phyloP scores from a whole-genome alignment of 1,140 invertebrate genomes.

The Caenorhabditis briggsae region DNA sequence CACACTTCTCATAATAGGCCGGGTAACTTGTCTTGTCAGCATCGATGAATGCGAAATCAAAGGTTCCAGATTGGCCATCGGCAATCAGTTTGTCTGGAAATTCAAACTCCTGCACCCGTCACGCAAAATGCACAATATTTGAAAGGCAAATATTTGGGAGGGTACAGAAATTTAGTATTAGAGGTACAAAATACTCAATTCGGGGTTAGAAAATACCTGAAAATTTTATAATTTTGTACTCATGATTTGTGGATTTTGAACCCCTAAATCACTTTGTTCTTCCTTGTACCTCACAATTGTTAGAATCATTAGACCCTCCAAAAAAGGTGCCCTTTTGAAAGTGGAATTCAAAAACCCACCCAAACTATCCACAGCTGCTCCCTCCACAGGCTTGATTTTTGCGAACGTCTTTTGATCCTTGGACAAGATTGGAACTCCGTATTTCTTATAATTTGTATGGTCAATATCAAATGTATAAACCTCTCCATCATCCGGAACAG shows the following conservation, averaged over 20 bases:
- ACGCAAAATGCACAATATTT: neutral
- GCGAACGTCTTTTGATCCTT: conserved; percentile 75
- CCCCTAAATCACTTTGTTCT: too few relatives aligned
- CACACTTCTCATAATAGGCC: conserved; percentile 78
- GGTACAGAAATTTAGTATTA: too few relatives aligned
- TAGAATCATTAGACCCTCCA: too few relatives aligned
- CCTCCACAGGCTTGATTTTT: conserved; percentile 78
- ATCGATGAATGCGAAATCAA: conserved; percentile 80
- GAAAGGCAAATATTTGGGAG: too few relatives aligned
- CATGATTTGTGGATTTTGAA: too few relatives aligned
- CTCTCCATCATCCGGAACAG: conserved; percentile 78
- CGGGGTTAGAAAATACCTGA: too few relatives aligned
- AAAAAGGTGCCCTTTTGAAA: too few relatives aligned
- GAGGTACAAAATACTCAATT: too few relatives aligned
- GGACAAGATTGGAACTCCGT: conserved; percentile 63
- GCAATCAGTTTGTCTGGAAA: conserved; percentile 75
- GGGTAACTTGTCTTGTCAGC: conserved; percentile 79
- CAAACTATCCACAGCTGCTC: conserved; percentile 76
- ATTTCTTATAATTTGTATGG: conserved; percentile 72
- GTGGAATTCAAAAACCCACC: conserved; percentile 49
- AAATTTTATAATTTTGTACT: too few relatives aligned
- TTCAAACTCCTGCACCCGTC: too few relatives aligned
- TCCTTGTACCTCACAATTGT: too few relatives aligned
- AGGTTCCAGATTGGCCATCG: conserved; percentile 78
- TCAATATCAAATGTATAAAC: conserved; percentile 76